Conservation (phyloP, 2,888 invertebrate genomes). For the Gymnosoma rotundatum region DNA sequence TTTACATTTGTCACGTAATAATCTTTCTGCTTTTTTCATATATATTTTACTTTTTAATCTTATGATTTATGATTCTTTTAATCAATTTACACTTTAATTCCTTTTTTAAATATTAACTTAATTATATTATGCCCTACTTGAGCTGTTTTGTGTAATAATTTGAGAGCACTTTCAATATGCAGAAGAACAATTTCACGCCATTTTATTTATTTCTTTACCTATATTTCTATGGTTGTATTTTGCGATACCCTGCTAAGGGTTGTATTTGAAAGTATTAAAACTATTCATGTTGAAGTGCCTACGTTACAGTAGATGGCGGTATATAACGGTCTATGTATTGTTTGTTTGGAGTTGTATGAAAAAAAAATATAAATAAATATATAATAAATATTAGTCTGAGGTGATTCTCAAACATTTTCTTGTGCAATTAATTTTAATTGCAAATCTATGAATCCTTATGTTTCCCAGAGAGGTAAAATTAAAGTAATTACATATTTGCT, state of each 20-base stretch:
- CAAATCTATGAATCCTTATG: too few species aligned
- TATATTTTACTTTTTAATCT: neutral
- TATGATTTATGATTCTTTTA: neutral
- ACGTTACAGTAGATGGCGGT: neutral
- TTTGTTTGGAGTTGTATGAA: too few species aligned
- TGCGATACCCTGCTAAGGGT: neutral
- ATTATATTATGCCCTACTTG: neutral
- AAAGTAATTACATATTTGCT: too few species aligned
- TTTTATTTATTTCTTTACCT: slow-evolving; percentile 61
- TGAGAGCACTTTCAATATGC: slow-evolving; percentile 46
- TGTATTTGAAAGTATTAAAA: neutral
- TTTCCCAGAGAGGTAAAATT: too few species aligned
- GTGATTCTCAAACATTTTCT: too few species aligned
- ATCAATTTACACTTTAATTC: neutral
- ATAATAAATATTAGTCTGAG: too few species aligned
- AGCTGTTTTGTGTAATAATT: slow-evolving; percentile 28
- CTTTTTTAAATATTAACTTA: neutral
- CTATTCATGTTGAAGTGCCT: too few species aligned
- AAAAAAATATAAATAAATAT: too few species aligned
- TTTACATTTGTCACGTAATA: slow-evolving; percentile 59
- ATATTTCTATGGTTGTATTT: slow-evolving; percentile 55
- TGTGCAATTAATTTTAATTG: too few species aligned
- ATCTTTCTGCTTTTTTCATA: neutral
- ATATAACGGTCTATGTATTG: too few species aligned
- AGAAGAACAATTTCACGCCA: slow-evolving; percentile 61